Evolutionary conservation across 2,797 vertebrate genomes (phyloP).

Genomic region (Mastacembelus armatus): DNA sequence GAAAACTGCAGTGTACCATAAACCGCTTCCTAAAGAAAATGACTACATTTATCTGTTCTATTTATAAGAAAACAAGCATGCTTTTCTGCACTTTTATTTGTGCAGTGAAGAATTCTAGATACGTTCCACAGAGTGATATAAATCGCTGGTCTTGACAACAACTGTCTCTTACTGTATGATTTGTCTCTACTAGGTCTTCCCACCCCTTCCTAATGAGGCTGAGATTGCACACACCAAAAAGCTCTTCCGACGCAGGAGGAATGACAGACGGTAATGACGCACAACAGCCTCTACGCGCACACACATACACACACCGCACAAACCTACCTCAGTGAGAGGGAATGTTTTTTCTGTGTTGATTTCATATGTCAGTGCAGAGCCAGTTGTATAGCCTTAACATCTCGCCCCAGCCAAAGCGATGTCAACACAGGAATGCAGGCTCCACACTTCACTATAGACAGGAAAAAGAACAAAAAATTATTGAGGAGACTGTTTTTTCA

Average conservation of each 20-base stretch:
- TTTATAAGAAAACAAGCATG: no score
- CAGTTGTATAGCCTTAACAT: conserved; percentile 55
- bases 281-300: conserved; percentile 7
- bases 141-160: conserved; percentile 31
- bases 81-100: no score
- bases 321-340: conserved; percentile 44
- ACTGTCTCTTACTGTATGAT: conserved; percentile 44
- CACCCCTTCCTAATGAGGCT: conserved; percentile 91
- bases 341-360: conserved; percentile 61
- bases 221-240: conserved; percentile 99
- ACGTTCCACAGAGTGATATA: conserved; percentile 24
- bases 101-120: no score
- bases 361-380: conserved; percentile 58
- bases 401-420: conserved; percentile 60
- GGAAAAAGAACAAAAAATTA: conserved; percentile 38
- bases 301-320: conserved; percentile 19
- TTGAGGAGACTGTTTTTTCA: conserved; percentile 30
- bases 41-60: no score
- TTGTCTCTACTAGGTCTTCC: conserved; percentile 88
- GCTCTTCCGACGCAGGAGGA: conserved; percentile 92
- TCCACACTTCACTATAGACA: conserved; percentile 52
- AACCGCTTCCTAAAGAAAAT: no score
- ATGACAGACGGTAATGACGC: conserved; percentile 90
- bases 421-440: conserved; percentile 69
- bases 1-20: no score